Base-by-base conservation (phyloP, 1,140 invertebrate genomes). In the Drosophila saltans region DNA sequence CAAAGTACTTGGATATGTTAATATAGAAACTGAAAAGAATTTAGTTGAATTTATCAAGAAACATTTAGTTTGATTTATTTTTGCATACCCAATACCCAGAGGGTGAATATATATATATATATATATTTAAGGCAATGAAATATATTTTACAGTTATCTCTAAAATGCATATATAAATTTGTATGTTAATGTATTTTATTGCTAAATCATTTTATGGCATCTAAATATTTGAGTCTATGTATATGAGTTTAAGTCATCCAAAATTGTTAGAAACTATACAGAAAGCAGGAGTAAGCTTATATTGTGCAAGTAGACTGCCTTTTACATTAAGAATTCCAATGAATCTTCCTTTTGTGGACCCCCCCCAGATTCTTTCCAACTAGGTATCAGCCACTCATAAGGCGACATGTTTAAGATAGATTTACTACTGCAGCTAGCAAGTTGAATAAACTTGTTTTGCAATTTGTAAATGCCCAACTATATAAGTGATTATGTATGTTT, bases 1-100 rank as follows among this genome's bases (percentile, higher is more conserved):
- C 65, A 48, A 45, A 55, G 63, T 72, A 70, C 66, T 67, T 71
- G 64, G n/a, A 65, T 75, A 72, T 68, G 56, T 78, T 65, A 59
- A 75, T 72, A 75, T 71, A 61, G 33, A 21, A 45, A 66, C n/a
- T 45, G 5, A 28, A 64, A 16, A 48, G 10, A 64, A 39, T n/a
- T 52, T 24, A 48, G n/a, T 33, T 48, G 39, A n/a, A 24, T 52
- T 52, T 55, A 56, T 55, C 63, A 21, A 65, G 9, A 28, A 65
- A 65, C 9, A 55, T 65, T 65, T 65, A 26, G n/a, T 41, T 52
- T 65, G 30, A 65, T 55, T 65, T 65, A 24, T 56, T 33, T 33
- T 68, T 30, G 33, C 24, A 52, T 52, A 10, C 45, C 45, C 45
- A 26, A 26, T 26, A 21, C 21, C 45, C 45, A 9, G 21, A 52